Conservation (phyloP, 2,797 vertebrate species). For the Rhinella marina region DNA sequence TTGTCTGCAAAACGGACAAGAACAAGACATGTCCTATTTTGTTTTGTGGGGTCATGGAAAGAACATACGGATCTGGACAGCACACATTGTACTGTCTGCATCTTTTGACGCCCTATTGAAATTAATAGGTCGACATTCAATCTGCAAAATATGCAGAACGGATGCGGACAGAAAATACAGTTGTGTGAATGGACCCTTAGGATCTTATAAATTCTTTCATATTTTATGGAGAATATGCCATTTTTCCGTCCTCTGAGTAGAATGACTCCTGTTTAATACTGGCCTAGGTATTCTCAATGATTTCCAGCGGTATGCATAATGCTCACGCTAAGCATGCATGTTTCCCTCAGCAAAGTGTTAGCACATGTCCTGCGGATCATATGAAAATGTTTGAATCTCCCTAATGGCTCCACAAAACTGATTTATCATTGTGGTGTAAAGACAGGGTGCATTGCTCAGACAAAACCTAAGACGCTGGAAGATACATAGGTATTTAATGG, state of each 20-base stretch:
- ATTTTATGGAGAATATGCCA: not conserved
- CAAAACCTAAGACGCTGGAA: constrained; percentile 35
- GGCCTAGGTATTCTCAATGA: constrained; percentile 1
- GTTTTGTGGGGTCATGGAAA: no score
- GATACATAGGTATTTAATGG: constrained; percentile 57
- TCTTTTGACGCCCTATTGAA: no score
- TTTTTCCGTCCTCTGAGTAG: not conserved
- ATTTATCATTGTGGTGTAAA: constrained; percentile 54
- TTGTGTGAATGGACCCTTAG: no score
- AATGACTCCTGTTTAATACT: not conserved
- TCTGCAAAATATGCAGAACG: no score
- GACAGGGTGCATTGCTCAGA: constrained; percentile 48
- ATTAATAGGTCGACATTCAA: no score
- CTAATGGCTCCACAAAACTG: constrained; percentile 49
- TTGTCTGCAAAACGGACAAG: no score
- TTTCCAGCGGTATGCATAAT: constrained; percentile 20
- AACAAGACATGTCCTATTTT: no score
- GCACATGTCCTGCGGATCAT: constrained; percentile 54
- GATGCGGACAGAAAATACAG: no score
- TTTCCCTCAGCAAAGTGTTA: constrained; percentile 50
- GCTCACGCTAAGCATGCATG: constrained; percentile 44
- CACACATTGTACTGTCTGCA: no score
- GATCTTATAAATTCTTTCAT: no score
- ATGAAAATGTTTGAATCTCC: constrained; percentile 45
- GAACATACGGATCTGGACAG: no score